A percentile compares a stretch with the other conserved stretches of the same genome.
Conservation (phyloP, 2,888 invertebrate species). For the Globia sparganii region DNA sequence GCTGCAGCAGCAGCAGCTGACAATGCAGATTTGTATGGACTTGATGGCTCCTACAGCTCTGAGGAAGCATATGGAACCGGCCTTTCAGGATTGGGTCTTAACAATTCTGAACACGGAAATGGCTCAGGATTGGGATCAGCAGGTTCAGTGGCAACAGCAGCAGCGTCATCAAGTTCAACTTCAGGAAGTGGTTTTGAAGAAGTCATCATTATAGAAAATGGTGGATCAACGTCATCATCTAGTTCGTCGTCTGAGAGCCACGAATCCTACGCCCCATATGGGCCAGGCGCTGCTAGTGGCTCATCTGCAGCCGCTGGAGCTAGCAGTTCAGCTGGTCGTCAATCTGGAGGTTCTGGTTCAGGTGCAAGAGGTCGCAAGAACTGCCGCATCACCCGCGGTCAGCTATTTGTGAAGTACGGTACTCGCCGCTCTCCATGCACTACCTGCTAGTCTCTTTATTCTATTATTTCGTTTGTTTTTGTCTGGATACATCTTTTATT, state of each 20-base stretch:
- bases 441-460: slow-evolving; percentile 73
- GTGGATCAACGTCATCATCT: not conserved
- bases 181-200: not conserved
- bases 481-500: slow-evolving; percentile 80
- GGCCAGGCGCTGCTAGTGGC: not conserved
- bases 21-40: not conserved
- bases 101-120: fast-evolving
- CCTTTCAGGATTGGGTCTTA: too few species aligned
- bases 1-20: too few species aligned
- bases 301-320: slow-evolving; percentile 16
- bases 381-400: slow-evolving; percentile 78
- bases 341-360: not conserved
- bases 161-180: not conserved
- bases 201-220: slow-evolving; percentile 26
- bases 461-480: slow-evolving; percentile 52
- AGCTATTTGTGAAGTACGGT: slow-evolving; percentile 76
- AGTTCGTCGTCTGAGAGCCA: not conserved
- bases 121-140: slow-evolving; percentile 21
- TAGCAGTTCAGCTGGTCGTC: slow-evolving; percentile 3
- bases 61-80: too few species aligned
- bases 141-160: not conserved
- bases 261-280: slow-evolving; percentile 5
- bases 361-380: slow-evolving; percentile 72
- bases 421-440: slow-evolving; percentile 74
- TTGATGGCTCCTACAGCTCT: too few species aligned